Percentiles rank a stretch among this genome's conserved stretches.
These are phyloP conservation scores for Ctenopoma kingsleyae DNA, from an alignment of 2,797 vertebrate species.

Conservation along the genomic window DNA sequence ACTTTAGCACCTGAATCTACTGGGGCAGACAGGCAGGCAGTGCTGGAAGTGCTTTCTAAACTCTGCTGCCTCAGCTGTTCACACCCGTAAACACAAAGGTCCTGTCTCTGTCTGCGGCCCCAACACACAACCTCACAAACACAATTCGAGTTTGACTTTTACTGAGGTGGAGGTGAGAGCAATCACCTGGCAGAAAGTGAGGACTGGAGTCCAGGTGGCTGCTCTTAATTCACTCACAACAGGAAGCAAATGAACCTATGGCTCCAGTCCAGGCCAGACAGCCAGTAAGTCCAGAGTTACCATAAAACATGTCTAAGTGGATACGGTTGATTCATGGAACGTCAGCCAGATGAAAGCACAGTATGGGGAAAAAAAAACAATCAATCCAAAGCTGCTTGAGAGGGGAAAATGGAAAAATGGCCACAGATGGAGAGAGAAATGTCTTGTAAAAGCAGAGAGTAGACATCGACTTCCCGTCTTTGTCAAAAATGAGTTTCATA, in stretches of 20 bases:
- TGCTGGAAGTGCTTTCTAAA: slow-evolving; percentile 7
- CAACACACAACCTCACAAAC: background rate
- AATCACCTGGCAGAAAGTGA: slow-evolving; percentile 11
- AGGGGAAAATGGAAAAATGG: slow-evolving; percentile 5
- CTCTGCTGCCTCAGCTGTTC: slow-evolving; percentile 47
- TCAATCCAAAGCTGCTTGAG: slow-evolving; percentile 12
- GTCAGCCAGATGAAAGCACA: background rate
- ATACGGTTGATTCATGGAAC: background rate
- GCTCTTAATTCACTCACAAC: slow-evolving; percentile 30
- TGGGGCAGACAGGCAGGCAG: slow-evolving; percentile 26
- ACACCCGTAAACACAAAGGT: slow-evolving; percentile 29
- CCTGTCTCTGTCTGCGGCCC: background rate
- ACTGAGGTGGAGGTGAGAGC: slow-evolving; percentile 41
- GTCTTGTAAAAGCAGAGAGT: background rate
- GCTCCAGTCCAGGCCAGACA: slow-evolving; percentile 8
- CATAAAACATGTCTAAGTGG: background rate
- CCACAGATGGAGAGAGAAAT: slow-evolving; percentile 4
- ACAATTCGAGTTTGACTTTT: slow-evolving; percentile 25
- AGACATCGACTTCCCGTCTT: background rate
- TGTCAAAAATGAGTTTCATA: background rate
- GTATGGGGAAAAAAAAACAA: background rate
- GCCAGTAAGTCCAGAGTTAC: background rate
- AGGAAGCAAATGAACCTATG: slow-evolving; percentile 29
- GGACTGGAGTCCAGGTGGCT: slow-evolving; percentile 18
- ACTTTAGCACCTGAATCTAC: slow-evolving; percentile 38